Conservation (phyloP, 2,888 invertebrate species). For the Marronus borbonicus region DNA sequence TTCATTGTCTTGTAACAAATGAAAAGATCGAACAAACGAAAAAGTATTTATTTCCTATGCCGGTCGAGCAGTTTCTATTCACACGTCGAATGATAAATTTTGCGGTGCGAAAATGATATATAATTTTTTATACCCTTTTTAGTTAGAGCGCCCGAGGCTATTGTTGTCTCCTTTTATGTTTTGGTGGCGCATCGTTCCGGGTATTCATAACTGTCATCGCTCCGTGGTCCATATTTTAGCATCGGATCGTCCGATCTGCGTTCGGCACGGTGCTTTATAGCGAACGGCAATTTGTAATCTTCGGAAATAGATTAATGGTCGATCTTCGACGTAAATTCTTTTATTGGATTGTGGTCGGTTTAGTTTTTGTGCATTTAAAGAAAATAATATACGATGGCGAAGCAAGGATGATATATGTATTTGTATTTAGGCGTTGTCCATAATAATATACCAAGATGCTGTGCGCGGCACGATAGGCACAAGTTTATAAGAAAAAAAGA, state of each 20-base stretch:
- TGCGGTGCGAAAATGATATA: conserved; percentile 46
- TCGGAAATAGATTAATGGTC: conserved; percentile 32
- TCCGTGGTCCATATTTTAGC: conserved; percentile 45
- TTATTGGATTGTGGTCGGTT: conserved; percentile 16
- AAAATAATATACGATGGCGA: neutral
- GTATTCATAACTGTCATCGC: conserved; percentile 48
- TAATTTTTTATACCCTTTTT: conserved; percentile 47
- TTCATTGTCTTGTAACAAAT: conserved; percentile 28
- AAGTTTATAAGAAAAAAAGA: no score
- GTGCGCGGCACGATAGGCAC: no score
- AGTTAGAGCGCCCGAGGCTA: conserved; percentile 34
- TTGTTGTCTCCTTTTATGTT: conserved; percentile 47
- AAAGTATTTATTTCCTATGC: conserved; percentile 37
- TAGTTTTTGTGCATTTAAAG: neutral
- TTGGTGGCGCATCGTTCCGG: conserved; percentile 41
- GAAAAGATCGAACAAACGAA: conserved; percentile 28
- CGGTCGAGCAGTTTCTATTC: conserved; percentile 35
- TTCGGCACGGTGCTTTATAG: conserved; percentile 10
- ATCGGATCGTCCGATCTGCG: conserved; percentile 19
- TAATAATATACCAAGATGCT: neutral
- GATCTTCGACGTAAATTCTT: conserved; percentile 13
- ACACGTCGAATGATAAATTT: conserved; percentile 45
- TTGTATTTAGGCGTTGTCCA: neutral
- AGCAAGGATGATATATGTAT: conserved; percentile 3
- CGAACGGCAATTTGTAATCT: conserved; percentile 27